phyloP scores from a whole-genome alignment of 2,797 vertebrate species.

The Tokudaia muenninki region DNA sequence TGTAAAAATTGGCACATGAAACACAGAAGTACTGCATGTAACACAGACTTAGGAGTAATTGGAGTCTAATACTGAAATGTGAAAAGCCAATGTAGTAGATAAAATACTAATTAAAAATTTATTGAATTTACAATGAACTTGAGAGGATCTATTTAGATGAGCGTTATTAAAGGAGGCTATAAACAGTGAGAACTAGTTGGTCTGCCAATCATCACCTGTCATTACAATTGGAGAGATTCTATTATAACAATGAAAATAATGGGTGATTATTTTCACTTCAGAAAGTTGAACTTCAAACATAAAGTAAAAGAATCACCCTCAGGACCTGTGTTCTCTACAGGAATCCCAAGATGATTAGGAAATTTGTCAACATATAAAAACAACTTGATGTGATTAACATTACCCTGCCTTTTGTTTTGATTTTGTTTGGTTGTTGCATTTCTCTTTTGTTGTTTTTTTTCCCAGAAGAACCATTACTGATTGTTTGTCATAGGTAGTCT shows the following conservation, averaged over 20 bases:
- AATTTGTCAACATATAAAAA: neutral
- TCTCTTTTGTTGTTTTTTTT: neutral
- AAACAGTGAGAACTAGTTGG: neutral
- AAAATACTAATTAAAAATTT: neutral
- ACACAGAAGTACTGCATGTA: neutral
- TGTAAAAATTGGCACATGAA: neutral
- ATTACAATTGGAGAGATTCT: constrained; percentile 27
- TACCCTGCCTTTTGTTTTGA: neutral
- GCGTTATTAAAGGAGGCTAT: neutral
- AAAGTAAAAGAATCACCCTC: neutral
- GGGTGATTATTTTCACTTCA: neutral
- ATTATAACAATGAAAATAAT: neutral
- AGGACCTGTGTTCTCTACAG: neutral
- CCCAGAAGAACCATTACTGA: neutral
- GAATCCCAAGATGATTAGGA: neutral
- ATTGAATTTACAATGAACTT: neutral
- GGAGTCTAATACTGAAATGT: neutral
- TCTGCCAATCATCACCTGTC: neutral
- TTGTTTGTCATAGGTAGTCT: neutral
- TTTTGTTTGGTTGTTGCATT: neutral
- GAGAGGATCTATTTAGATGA: neutral
- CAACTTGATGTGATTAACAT: neutral
- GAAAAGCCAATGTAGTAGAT: neutral
- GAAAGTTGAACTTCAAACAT: neutral
- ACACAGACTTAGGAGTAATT: neutral